These are phyloP conservation scores for Ptychadena robeensis DNA, from an alignment of 2,797 vertebrate species.

Conservation along the genomic window DNA sequence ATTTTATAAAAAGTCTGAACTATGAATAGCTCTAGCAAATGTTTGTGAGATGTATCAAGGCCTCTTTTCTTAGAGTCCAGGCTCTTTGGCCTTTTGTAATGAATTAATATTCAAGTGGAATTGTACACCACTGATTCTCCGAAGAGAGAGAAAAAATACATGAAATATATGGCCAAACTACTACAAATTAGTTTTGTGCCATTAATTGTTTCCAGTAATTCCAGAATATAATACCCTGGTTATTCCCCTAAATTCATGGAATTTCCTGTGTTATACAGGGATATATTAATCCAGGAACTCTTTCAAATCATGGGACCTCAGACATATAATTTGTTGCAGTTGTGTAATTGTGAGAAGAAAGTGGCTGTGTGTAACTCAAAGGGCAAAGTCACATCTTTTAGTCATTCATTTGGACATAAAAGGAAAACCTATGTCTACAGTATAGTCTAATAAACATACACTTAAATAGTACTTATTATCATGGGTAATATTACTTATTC, in stretches of 20 bases:
- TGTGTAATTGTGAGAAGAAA: constrained; percentile 37
- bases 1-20: too few relatives aligned
- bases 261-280: constrained; percentile 42
- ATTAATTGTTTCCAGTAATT: constrained; percentile 51
- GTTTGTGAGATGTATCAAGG: too few relatives aligned
- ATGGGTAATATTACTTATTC: too few relatives aligned
- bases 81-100: too few relatives aligned
- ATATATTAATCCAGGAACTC: constrained; percentile 44
- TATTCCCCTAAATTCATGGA: constrained; percentile 43
- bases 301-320: constrained; percentile 26
- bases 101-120: too few relatives aligned
- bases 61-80: too few relatives aligned
- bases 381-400: constrained; percentile 19
- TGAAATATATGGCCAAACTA: background rate
- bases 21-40: too few relatives aligned
- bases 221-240: constrained; percentile 29
- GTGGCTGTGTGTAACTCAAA: constrained; percentile 4
- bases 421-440: too few relatives aligned
- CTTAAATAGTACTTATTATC: background rate
- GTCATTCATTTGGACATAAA: background rate
- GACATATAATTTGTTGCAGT: constrained; percentile 48
- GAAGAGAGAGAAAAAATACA: constrained; percentile 1
- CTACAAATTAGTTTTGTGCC: constrained; percentile 5
- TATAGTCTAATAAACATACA: background rate
- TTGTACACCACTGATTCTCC: too few relatives aligned